These are phyloP conservation scores for Diuraphis noxia DNA, from an alignment of 1,140 invertebrate species.

Conservation along the genomic window DNA sequence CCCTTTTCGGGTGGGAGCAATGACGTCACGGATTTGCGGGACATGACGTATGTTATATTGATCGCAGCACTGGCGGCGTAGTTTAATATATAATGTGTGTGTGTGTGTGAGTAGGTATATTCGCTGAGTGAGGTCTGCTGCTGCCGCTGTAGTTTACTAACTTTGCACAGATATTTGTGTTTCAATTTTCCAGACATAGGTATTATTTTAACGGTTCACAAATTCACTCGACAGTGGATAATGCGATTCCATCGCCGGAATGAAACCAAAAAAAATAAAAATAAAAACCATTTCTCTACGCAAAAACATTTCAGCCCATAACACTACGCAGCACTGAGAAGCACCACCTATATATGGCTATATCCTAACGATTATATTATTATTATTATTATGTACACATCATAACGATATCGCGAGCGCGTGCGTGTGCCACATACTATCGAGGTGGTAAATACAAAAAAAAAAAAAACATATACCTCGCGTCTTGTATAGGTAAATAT, in stretches of 20 bases:
- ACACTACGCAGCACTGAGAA: neutral
- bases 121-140: neutral
- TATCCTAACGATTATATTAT: neutral
- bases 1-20: slow-evolving; percentile 51
- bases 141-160: neutral
- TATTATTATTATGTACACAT: neutral
- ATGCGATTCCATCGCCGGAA: neutral
- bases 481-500: neutral
- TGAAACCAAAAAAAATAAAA: neutral
- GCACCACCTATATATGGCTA: neutral
- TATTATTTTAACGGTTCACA: slow-evolving; percentile 32
- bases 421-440: neutral
- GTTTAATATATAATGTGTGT: neutral
- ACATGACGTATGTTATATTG: slow-evolving; percentile 54
- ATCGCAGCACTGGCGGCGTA: slow-evolving; percentile 38
- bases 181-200: slow-evolving; percentile 14
- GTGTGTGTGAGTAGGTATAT: neutral
- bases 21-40: slow-evolving; percentile 47
- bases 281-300: neutral
- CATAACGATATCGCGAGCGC: neutral
- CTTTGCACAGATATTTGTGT: slow-evolving; percentile 31
- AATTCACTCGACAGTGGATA: neutral
- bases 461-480: neutral
- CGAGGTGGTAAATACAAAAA: neutral
- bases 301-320: neutral